Evolutionary conservation across 2,113 vertebrate species (phyloP).

Genomic region (Morone chrysops): DNA sequence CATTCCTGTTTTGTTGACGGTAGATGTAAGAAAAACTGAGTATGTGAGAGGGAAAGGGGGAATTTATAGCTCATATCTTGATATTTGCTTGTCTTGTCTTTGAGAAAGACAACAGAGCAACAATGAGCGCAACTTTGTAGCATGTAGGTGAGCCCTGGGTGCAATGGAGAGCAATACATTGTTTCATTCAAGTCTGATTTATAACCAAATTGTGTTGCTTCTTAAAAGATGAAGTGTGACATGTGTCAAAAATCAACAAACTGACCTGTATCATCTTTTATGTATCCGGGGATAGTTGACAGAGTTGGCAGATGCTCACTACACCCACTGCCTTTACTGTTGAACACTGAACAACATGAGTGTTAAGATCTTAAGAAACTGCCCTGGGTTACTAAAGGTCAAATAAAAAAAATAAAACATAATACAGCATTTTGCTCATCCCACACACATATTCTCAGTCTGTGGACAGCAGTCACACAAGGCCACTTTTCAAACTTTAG

Average conservation of each 20-base stretch:
- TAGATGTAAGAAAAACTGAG: no score
- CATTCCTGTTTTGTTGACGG: no score
- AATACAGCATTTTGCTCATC: no score
- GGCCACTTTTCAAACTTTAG: not conserved
- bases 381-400: not conserved
- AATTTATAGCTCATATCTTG: no score
- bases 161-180: not conserved
- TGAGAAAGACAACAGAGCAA: no score
- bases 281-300: not conserved
- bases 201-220: not conserved
- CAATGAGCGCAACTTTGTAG: no score
- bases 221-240: not conserved
- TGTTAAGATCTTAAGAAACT: not conserved
- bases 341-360: not conserved
- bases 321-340: not conserved
- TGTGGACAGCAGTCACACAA: not conserved
- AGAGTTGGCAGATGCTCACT: constrained; percentile 7
- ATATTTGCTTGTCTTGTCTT: no score
- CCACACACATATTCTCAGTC: not conserved
- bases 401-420: not conserved
- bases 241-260: not conserved
- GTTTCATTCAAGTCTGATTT: not conserved
- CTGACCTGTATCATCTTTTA: not conserved
- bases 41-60: no score
- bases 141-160: no score